Conservation (phyloP, 2,888 invertebrate species). For the Oscheius sp. region DNA sequence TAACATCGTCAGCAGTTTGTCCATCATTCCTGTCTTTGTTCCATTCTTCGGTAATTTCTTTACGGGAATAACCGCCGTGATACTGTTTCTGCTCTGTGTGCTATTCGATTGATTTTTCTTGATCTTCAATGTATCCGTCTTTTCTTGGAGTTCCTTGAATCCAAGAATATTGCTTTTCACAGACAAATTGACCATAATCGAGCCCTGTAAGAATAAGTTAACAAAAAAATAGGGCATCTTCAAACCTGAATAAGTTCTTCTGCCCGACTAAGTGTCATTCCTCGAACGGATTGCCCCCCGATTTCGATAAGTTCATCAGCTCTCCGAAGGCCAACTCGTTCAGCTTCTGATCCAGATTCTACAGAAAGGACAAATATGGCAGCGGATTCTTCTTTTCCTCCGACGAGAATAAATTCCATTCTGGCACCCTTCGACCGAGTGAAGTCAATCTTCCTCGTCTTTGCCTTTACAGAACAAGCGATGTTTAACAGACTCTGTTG, state of each 20-base stretch:
- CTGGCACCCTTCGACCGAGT: slow-evolving; percentile 80
- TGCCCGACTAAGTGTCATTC: slow-evolving; percentile 84
- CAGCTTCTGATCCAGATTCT: slow-evolving; percentile 89
- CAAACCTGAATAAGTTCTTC: slow-evolving; percentile 44
- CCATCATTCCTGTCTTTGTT: slow-evolving; percentile 62
- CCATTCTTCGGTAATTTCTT: slow-evolving; percentile 25
- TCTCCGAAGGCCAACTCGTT: slow-evolving; percentile 91
- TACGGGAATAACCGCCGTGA: slow-evolving; percentile 45
- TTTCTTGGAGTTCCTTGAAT: slow-evolving; percentile 58
- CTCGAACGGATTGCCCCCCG: slow-evolving; percentile 94
- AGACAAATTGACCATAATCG: slow-evolving; percentile 81
- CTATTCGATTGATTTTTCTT: slow-evolving; percentile 8
- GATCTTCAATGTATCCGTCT: slow-evolving; percentile 26
- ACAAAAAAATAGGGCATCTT: background rate
- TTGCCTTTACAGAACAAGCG: slow-evolving; percentile 95
- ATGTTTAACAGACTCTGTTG: slow-evolving; percentile 83
- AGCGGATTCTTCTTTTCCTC: slow-evolving; percentile 86
- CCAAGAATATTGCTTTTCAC: slow-evolving; percentile 91
- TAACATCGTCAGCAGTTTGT: slow-evolving; percentile 64
- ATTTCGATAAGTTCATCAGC: slow-evolving; percentile 91
- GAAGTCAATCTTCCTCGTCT: slow-evolving; percentile 85
- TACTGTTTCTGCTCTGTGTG: slow-evolving; percentile 24
- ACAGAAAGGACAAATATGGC: slow-evolving; percentile 95
- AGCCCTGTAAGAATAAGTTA: slow-evolving; percentile 30
- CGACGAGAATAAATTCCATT: slow-evolving; percentile 89